phyloP scores from a whole-genome alignment of 2,888 invertebrate species.

The Acrobasis repandana region DNA sequence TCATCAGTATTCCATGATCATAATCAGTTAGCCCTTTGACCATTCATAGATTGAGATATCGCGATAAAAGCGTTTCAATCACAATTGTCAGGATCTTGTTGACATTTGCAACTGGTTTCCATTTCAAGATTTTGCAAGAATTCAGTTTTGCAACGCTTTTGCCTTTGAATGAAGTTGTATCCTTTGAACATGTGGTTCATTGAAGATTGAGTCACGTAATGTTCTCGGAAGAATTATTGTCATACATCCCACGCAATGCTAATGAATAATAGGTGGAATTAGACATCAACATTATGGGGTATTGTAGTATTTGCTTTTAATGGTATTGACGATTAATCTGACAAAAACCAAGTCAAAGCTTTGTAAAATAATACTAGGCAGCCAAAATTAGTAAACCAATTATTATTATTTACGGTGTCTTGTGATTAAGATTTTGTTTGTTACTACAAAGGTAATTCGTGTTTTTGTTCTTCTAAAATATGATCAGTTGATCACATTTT shows the following conservation, averaged over 20 bases:
- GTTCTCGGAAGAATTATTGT: conserved; percentile 57
- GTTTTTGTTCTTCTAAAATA: no score
- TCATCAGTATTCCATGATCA: conserved; percentile 45
- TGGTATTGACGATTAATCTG: not conserved
- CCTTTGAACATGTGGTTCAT: conserved; percentile 46
- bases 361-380: no score
- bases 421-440: no score
- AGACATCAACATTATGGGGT: conserved; percentile 14
- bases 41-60: conserved; percentile 49
- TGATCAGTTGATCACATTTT: no score
- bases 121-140: conserved; percentile 53
- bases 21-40: conserved; percentile 42
- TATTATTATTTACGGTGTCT: no score
- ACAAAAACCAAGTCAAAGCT: not conserved
- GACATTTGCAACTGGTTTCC: conserved; percentile 61
- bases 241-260: conserved; percentile 54
- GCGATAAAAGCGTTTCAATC: conserved; percentile 53
- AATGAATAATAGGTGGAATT: conserved; percentile 47
- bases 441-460: no score
- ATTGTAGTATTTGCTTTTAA: not conserved
- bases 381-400: no score
- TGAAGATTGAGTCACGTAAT: conserved; percentile 61
- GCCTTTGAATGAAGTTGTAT: conserved; percentile 36
- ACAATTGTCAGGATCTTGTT: conserved; percentile 44
- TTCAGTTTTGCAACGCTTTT: conserved; percentile 32